Base-by-base conservation (phyloP, 2,113 vertebrate species). In the Genyomyrus donnyi region DNA sequence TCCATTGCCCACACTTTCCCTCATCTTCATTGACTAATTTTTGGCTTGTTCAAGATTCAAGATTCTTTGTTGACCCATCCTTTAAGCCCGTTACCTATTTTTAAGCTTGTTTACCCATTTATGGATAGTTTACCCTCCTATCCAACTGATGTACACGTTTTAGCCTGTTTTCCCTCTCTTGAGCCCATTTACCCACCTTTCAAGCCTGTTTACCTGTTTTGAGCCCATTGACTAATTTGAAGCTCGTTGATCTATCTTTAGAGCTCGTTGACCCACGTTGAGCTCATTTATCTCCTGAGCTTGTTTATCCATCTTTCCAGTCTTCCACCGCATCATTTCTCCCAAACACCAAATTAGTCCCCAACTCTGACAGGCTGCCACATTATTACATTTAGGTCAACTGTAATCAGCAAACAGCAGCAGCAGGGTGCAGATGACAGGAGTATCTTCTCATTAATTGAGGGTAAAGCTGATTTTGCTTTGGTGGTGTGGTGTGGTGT, bases 331-430 rank as follows among this genome's bases (percentile, higher is more conserved):
- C 91, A 91, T 93, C 91, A 77, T 87, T 53, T 89, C 91, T 92
- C 90, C 74, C 84, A 86, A 93, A 93, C 92, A 93, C 92, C 89
- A 91, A 91, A 94, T 94, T 93, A 93, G 93, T 93, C 92, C 91
- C 93, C 92, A 92, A 92, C 92, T 91, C 92, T 94, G 93, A 94
- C 92, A 93, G 90, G 91, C 92, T 91, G 93, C 92, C 92, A 91
- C 91, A 90, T 92, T 92, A 93, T 94, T 93, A 94, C 90, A 93
- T 93, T 93, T 91, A 92, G 91, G 92, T 94, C 93, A 91, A 56
- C 88, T 70, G 7, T 92, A 92, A 94, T 94, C 93, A 95, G 92
- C 89, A 84, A 90, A 91, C 66, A 91, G 89, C 91, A 92, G 91
- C 90, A 88, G 91, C 92, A 58, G 89, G 91, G 91, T 91, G 91